These are phyloP conservation scores for Maniola jurtina DNA, from an alignment of 1,140 invertebrate species.

Conservation along the genomic window DNA sequence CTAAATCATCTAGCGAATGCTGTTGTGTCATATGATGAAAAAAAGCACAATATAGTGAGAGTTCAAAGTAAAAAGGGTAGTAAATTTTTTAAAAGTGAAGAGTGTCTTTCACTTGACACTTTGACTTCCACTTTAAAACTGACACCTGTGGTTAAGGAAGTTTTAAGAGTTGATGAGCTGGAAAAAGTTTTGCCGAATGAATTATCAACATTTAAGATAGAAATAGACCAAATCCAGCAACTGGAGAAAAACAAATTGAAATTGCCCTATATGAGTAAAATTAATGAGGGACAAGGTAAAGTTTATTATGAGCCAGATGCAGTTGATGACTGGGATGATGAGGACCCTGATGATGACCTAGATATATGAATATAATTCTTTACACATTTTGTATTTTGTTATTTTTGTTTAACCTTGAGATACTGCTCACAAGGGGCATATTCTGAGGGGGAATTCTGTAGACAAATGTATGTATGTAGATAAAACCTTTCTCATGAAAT, in stretches of 20 bases:
- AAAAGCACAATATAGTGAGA: constrained; percentile 43
- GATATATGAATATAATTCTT: constrained; percentile 71
- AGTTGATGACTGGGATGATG: constrained; percentile 82
- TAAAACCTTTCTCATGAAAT: too few species aligned
- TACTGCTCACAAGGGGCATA: neutral
- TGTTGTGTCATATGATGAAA: constrained; percentile 59
- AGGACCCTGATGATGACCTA: constrained; percentile 83
- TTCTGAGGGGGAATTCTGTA: too few species aligned
- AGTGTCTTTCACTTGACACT: constrained; percentile 65
- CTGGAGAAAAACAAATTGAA: constrained; percentile 77
- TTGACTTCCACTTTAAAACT: constrained; percentile 53
- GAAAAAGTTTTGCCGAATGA: constrained; percentile 63
- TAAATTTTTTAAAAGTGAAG: constrained; percentile 73
- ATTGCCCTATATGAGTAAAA: constrained; percentile 79
- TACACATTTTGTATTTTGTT: neutral
- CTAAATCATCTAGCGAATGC: constrained; percentile 75
- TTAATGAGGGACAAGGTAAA: constrained; percentile 70
- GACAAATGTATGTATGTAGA: too few species aligned
- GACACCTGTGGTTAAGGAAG: constrained; percentile 58
- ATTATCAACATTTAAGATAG: constrained; percentile 81
- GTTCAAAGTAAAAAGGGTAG: constrained; percentile 73
- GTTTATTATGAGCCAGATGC: constrained; percentile 80
- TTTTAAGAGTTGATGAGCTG: constrained; percentile 55
- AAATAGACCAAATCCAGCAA: constrained; percentile 78
- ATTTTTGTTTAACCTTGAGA: neutral